Evolutionary conservation across 1,140 invertebrate genomes (phyloP), one percentile per base, ranked within the genome.

Genomic region (Mylabris phalerata): DNA sequence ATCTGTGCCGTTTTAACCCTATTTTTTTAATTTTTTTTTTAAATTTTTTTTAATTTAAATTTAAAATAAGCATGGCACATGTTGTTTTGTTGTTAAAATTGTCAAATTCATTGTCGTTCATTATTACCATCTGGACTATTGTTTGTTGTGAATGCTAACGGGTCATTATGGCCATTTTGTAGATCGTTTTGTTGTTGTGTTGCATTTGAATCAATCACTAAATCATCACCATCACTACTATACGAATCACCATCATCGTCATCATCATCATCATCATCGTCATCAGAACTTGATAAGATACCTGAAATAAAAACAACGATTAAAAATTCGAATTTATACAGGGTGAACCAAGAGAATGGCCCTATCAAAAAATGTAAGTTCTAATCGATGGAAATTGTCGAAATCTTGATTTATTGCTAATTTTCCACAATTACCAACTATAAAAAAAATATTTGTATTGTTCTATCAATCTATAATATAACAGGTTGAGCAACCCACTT

Each of bases 261-360:
- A 19, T 19, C 19, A 19, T 19, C 19, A 19, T 19, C 19, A 58
- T 74, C 73, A 24, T 67, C 72, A 40, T 73, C 73, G n/a, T 74
- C 73, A 10, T 74, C 73, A 1, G 73, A 74, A 67, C 71, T 73
- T 3, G 71, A 74, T 27, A 74, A 51, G 9, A 73, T 69, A n/a
- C 70, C 72, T 74, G 32, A 32, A 32, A 32, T 5, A 32, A 32
- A 3, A 19, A 19, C n/a, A n/a, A 19, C 19, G 19, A 19, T 19
- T 19, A 19, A 19, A 19, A 19, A 19, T 19, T 19, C 19, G 19
- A 19, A 19, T 19, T 19, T 19, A 19, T 19, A 42, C 55, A 65
- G 19, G 57, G 49, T 19, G n/a, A 38, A 48, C 9, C 47, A 49
- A 9, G 13, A 38, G 19, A 19, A 19, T 19, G 19, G 19, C 19